phyloP scores from a whole-genome alignment of 2,797 vertebrate species.

The Sebastes minor region DNA sequence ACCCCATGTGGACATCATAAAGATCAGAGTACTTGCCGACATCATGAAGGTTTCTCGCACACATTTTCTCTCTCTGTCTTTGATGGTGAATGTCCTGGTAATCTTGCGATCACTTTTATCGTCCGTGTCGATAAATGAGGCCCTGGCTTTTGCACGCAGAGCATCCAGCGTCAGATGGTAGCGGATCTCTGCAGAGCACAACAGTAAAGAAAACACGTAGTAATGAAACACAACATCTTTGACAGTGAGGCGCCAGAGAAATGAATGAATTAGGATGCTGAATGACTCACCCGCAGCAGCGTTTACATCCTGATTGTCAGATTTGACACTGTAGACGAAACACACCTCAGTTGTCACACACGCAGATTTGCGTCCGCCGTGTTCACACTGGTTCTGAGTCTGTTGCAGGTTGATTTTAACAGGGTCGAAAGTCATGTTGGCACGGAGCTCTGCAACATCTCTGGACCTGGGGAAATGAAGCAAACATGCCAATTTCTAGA shows the following conservation, averaged over 20 bases:
- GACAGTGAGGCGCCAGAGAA: not conserved
- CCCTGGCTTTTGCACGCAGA: slow-evolving; percentile 88
- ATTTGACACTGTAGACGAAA: slow-evolving; percentile 88
- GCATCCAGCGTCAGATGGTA: slow-evolving; percentile 90
- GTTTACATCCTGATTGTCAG: slow-evolving; percentile 71
- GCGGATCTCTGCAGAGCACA: slow-evolving; percentile 58
- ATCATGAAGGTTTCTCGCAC: slow-evolving; percentile 89
- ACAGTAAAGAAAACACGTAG: not conserved
- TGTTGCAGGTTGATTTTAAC: slow-evolving; percentile 92
- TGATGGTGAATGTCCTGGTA: slow-evolving; percentile 77
- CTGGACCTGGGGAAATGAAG: slow-evolving; percentile 85
- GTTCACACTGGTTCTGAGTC: slow-evolving; percentile 86
- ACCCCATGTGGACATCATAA: slow-evolving; percentile 15
- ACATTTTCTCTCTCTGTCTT: slow-evolving; percentile 64
- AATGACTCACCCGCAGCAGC: slow-evolving; percentile 48
- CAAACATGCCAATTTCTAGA: not conserved
- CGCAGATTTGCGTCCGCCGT: slow-evolving; percentile 80
- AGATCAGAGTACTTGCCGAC: slow-evolving; percentile 93
- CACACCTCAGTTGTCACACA: slow-evolving; percentile 88
- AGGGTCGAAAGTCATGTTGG: slow-evolving; percentile 88
- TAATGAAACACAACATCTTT: not conserved
- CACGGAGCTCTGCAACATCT: slow-evolving; percentile 92
- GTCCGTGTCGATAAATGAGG: slow-evolving; percentile 81
- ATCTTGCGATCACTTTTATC: slow-evolving; percentile 83
- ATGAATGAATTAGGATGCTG: not conserved